Evolutionary conservation across 2,888 invertebrate genomes (phyloP), one percentile per base, ranked within the genome.

Genomic region (Salticus scenicus): DNA sequence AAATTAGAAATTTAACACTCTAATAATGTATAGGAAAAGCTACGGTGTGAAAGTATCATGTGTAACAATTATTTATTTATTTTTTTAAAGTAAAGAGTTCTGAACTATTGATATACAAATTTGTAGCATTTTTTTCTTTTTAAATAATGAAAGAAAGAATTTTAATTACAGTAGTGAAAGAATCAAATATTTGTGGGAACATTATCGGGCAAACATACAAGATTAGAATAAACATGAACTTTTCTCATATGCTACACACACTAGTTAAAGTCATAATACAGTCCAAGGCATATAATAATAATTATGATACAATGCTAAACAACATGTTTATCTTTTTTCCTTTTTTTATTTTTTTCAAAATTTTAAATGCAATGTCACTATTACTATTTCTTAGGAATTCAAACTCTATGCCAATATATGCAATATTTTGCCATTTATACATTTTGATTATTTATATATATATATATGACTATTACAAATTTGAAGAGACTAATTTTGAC

Each of bases 1-100:
- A 47, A 47, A 37, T 47, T 47, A 17, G 42, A 37, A 37, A 37
- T 37, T 37, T 37, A 10, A 37, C 10, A 10, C 37, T 4, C 51
- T 27, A 63, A 28, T 27, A 63, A 63, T 24, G 17, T 70, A 41
- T 57, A 77, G 77, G 77, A 77, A 78, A 57, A 84, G 73, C 83
- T 84, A 77, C 72, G 73, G 83, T 84, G 83, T 84, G 83, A 84
- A 70, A 84, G 83, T 84, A 84, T 71, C 83, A 84, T 84, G 83
- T 77, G 83, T 69, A 82, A 76, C 82, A 75, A 82, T 70, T 64
- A 27, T 64, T 70, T 71, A 17, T 69, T 70, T 20, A 78, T 64
- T 70, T 71, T n/a, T 69, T 70, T 20, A 78, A 63, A 70, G 42
- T 17, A 57, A 41, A 37, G 28, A 2, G 17, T 47, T 12, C 17